Conservation (phyloP, 2,113 vertebrate genomes). For the Pelobates fuscus region DNA sequence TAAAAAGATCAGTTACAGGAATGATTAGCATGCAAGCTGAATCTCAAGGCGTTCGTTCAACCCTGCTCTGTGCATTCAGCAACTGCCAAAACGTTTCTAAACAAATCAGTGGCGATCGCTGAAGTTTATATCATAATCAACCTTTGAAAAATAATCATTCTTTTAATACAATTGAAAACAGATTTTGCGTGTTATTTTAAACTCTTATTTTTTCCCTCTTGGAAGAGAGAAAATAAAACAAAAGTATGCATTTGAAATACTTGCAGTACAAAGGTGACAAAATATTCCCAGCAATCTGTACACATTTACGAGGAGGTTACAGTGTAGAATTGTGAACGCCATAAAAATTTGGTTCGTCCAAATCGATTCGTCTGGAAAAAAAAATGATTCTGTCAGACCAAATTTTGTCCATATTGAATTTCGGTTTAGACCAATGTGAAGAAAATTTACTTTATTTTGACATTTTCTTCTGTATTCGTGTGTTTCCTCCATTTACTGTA, state of each 20-base stretch:
- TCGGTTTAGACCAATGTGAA: too few relatives aligned
- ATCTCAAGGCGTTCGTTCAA: slow-evolving; percentile 44
- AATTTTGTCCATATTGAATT: too few relatives aligned
- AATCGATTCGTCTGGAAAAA: too few relatives aligned
- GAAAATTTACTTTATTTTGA: too few relatives aligned
- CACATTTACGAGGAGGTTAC: slow-evolving; percentile 24
- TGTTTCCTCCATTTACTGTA: too few relatives aligned
- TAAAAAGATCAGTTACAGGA: slow-evolving; percentile 73
- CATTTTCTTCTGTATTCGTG: too few relatives aligned
- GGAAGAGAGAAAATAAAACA: slow-evolving; percentile 29
- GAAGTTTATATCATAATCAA: slow-evolving; percentile 54
- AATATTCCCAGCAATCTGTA: slow-evolving; percentile 19
- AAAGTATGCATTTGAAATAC: slow-evolving; percentile 12
- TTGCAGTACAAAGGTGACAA: slow-evolving; percentile 20
- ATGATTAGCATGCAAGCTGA: slow-evolving; percentile 62
- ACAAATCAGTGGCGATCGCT: slow-evolving; percentile 52
- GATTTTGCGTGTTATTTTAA: slow-evolving; percentile 52
- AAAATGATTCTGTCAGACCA: too few relatives aligned
- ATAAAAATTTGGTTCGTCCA: too few relatives aligned
- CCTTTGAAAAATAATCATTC: slow-evolving; percentile 55
- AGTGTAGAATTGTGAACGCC: too few relatives aligned
- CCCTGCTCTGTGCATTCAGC: slow-evolving; percentile 40
- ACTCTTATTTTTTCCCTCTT: slow-evolving; percentile 33
- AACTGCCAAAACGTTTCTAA: slow-evolving; percentile 53
- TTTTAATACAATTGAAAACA: slow-evolving; percentile 54